A percentile compares a stretch with the other conserved stretches of the same genome.
phyloP scores from a whole-genome alignment of 2,113 vertebrate genomes.

The Phaethon lepturus region DNA sequence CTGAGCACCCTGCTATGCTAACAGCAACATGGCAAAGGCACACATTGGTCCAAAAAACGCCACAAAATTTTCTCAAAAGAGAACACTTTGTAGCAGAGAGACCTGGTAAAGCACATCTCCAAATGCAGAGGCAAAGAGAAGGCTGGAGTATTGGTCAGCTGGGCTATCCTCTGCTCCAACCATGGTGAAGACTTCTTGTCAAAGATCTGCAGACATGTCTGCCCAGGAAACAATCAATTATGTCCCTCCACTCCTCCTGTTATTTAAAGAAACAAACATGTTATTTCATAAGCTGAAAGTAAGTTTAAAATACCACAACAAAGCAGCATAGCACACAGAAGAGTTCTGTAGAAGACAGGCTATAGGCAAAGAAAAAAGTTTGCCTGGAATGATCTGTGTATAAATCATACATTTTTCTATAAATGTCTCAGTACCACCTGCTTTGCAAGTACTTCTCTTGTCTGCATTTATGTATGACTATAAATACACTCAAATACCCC shows the following conservation, averaged over 20 bases:
- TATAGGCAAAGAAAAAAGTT: constrained; percentile 1
- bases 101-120: not conserved
- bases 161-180: not conserved
- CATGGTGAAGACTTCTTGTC: not conserved
- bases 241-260: not conserved
- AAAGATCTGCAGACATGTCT: not conserved
- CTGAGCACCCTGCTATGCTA: not conserved
- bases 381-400: not conserved
- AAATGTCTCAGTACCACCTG: not conserved
- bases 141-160: not conserved
- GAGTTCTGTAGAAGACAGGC: not conserved
- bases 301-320: constrained; percentile 12
- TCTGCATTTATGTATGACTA: not conserved
- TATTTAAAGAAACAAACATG: not conserved
- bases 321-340: not conserved
- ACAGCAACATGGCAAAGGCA: not conserved
- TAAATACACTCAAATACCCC: not conserved
- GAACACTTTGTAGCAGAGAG: not conserved
- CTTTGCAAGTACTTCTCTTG: not conserved
- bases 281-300: not conserved
- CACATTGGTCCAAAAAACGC: not conserved
- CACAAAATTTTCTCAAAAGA: not conserved
- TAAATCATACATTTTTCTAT: not conserved
- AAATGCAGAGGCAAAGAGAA: not conserved
- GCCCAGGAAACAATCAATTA: not conserved